A percentile compares a stretch with the other conserved stretches of the same genome.
Evolutionary conservation across 2,113 vertebrate species (phyloP).

Genomic region (Hucho hucho): DNA sequence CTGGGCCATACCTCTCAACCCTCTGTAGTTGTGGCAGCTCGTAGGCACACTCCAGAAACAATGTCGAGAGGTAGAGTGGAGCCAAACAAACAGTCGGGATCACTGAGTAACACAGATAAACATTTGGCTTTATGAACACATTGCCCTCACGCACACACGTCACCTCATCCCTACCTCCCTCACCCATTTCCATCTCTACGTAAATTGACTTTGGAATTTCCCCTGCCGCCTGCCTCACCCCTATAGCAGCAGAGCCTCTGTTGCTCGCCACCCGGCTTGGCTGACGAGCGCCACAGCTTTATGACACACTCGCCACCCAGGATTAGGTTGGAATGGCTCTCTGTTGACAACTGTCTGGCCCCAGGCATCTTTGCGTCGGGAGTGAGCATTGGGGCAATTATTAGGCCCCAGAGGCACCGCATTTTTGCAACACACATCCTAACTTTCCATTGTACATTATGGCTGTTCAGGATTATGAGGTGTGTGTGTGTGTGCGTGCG

Average conservation of each 20-base stretch:
- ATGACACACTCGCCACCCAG: constrained; percentile 4
- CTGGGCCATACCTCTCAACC: background rate
- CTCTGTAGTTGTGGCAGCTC: background rate
- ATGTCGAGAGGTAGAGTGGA: background rate
- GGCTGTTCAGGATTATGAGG: background rate
- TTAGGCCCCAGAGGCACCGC: background rate
- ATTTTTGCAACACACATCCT: background rate
- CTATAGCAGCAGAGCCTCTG: background rate
- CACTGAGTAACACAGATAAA: background rate
- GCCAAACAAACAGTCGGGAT: background rate
- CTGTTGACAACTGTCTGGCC: constrained; percentile 1
- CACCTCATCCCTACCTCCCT: too few relatives aligned
- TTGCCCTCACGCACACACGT: too few relatives aligned
- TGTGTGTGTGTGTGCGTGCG: too few relatives aligned
- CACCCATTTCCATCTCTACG: background rate
- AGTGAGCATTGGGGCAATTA: constrained; percentile 7
- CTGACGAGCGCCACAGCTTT: background rate
- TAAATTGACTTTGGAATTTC: background rate
- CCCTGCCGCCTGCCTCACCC: background rate
- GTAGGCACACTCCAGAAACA: background rate
- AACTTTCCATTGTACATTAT: background rate
- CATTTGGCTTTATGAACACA: background rate
- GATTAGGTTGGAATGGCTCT: constrained; percentile 23
- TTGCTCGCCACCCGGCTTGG: background rate
- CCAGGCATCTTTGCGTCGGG: background rate